phyloP scores from a whole-genome alignment of 2,797 vertebrate species.

The Spheniscus humboldti region DNA sequence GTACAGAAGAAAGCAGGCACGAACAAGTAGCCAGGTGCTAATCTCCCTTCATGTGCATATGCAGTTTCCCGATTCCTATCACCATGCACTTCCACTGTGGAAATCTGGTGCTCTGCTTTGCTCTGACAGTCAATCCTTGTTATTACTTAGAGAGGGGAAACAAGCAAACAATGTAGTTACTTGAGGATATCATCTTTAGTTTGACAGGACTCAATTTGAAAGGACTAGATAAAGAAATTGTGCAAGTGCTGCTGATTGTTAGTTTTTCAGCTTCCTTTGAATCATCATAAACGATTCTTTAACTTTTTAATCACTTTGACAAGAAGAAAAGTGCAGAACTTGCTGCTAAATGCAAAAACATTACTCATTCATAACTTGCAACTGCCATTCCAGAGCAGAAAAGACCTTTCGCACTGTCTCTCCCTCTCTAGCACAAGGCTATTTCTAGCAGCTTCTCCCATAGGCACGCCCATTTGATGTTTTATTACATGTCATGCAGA shows the following conservation, averaged over 20 bases:
- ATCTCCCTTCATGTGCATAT: not conserved
- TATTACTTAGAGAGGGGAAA: not conserved
- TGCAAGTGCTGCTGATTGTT: not conserved
- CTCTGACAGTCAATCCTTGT: not conserved
- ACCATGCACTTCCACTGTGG: not conserved
- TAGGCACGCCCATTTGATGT: not conserved
- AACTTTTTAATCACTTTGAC: not conserved
- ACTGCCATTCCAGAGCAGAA: not conserved
- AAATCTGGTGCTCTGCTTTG: not conserved
- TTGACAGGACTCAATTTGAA: not conserved
- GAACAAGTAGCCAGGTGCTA: not conserved
- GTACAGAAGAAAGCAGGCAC: not conserved
- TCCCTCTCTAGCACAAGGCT: not conserved
- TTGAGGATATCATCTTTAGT: not conserved
- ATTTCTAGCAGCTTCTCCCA: not conserved
- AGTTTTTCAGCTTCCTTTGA: not conserved
- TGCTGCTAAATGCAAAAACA: not conserved
- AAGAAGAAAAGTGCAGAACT: not conserved
- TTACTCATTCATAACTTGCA: not conserved
- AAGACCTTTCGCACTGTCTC: not conserved
- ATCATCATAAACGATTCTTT: not conserved
- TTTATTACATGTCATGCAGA: not conserved
- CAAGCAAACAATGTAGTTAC: not conserved
- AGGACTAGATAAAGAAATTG: not conserved
- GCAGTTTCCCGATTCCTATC: not conserved